Base-by-base conservation (phyloP, 37 sponge, comb jelly and placozoan genomes). In the Amphimedon queenslandica region DNA sequence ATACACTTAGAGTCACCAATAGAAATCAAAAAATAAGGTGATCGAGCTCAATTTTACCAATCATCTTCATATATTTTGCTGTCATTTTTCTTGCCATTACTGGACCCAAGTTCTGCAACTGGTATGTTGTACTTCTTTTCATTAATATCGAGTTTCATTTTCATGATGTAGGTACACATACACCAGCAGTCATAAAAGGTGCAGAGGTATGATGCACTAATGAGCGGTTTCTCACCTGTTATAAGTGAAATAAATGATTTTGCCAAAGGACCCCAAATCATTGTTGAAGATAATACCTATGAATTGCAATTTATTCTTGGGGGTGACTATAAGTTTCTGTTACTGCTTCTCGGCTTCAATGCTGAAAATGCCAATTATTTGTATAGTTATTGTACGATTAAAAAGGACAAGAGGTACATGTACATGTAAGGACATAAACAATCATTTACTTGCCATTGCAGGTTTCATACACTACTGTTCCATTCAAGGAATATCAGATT, bases 11-110 rank as follows among this genome's bases (percentile, higher is more conserved):
- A n/a, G n/a, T n/a, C n/a, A n/a, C 42, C 65, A 21, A 25, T 75
- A 6, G 3, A 27, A 2, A 42, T 76, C 23, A 76, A 64, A 32
- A 42, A 65, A 5, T 29, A 35, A 32, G 77, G 77, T 10, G 77
- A 76, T 76, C 66, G 77, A 37, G 66, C 77, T n/a, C n/a, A n/a
- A n/a, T n/a, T n/a, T n/a, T n/a, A n/a, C 18, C 40, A 30, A 28
- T 76, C 51, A 10, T 64, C 77, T 21, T 65, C 36, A 31, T 65
- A 47, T 18, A 27, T 76, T 42, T 25, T 76, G 5, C 18, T 76
- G 3, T 41, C 77, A 0, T 76, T 76, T 40, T 65, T 39, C 34
- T 40, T 73, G 21, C 73, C 58, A 30, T 34, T 34, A 28, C 32
- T n/a, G n/a, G n/a, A n/a, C n/a, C n/a, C n/a, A n/a, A n/a, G n/a